Evolutionary conservation across 2,113 vertebrate species (phyloP).

Genomic region (Poeciliopsis retropinna): DNA sequence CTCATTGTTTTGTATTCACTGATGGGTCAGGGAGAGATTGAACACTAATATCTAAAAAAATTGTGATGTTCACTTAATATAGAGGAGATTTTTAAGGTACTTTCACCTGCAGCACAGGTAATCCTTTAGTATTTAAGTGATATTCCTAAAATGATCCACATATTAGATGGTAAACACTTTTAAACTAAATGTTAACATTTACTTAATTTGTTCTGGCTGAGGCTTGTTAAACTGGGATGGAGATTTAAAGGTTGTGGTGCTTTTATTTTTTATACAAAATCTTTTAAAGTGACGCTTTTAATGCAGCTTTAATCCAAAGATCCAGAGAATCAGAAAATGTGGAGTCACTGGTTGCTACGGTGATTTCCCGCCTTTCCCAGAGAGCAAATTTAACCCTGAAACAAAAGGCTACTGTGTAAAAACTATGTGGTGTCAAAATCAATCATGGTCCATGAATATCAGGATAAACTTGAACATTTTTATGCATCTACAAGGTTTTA

Average conservation of each 20-base stretch:
- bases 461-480: too few species aligned
- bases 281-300: background rate
- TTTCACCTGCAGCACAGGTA: background rate
- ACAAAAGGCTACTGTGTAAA: background rate
- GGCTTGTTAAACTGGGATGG: background rate
- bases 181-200: background rate
- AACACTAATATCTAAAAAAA: background rate
- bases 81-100: background rate
- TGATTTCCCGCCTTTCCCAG: background rate
- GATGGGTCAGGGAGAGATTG: conserved; percentile 14
- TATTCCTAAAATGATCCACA: background rate
- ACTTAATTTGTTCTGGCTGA: background rate
- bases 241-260: background rate
- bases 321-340: too few species aligned
- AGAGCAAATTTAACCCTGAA: background rate
- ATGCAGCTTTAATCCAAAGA: background rate
- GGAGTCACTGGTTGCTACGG: background rate
- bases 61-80: background rate
- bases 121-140: background rate
- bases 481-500: too few species aligned
- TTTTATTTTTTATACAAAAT: background rate
- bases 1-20: conserved; percentile 17
- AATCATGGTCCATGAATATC: background rate
- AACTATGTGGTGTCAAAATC: background rate
- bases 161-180: background rate